Base-by-base conservation (phyloP, 2,113 vertebrate genomes). In the Euleptes europaea region DNA sequence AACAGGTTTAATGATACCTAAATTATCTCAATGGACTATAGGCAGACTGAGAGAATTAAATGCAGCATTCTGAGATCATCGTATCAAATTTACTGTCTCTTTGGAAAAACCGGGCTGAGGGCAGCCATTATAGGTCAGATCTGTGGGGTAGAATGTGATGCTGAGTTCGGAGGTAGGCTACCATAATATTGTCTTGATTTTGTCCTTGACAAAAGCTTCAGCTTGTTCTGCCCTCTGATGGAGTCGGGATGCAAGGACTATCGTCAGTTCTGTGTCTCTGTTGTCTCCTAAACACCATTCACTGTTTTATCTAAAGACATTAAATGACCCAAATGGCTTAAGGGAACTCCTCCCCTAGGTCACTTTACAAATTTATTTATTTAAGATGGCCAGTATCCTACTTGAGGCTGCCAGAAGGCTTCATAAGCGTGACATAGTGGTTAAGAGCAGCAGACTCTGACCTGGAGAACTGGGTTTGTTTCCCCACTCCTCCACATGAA, bases 51-150 rank as follows among this genome's bases (percentile, higher is more conserved):
- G 14, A 1, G 66, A 80, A 75, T 79, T 13, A 26, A 74, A 23
- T 23, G 3, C 70, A 82, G 78, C 82, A 57, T 78, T 84, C 28
- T 77, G 82, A 76, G 78, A 77, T 87, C 49, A 49, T 78, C 1
- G 0, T 51, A 0, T 15, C 0, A 60, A 44, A 17, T 80, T 47
- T 42, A 13, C 60, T 42, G 88, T 0, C 0, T 40, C 2, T 23
- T 28, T 63, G 49, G 28, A 23, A 15, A 35, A 70, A 84, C 9
- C 72, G 51, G 31, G 38, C 31, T 42, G 15, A 26, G 15, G 71
- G 57, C 6, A 23, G 31, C 15, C n/a, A n/a, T 51, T 74, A 17
- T 38, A 44, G 44, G 60, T 82, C 31, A 23, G 47, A 71, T 71
- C 54, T 65, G 26, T 49, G 31, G 33, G 35, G 54, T 40, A 51